Conservation (phyloP, 2,797 vertebrate genomes). For the Takifugu ocellatus region DNA sequence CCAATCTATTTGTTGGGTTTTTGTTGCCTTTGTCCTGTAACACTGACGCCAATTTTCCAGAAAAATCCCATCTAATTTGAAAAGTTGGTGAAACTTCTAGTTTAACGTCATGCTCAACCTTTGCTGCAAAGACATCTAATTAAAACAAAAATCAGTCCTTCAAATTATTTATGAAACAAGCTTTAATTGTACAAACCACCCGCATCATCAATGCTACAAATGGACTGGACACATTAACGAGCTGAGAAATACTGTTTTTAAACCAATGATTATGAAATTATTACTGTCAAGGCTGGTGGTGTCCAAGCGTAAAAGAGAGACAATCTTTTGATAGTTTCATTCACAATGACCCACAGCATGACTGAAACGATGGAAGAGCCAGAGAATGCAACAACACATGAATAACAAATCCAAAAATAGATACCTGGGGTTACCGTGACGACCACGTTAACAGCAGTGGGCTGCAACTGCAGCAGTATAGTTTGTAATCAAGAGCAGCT, state of each 20-base stretch:
- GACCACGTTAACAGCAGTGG: background rate
- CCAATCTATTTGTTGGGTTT: no score
- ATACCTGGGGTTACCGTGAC: background rate
- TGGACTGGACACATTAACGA: slow-evolving; percentile 20
- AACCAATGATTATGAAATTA: background rate
- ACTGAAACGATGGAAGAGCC: slow-evolving; percentile 31
- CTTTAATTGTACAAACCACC: slow-evolving; percentile 52
- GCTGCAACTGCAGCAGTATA: background rate
- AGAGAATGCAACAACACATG: slow-evolving; percentile 21
- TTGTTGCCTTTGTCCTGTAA: no score
- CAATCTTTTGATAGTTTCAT: no score
- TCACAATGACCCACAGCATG: no score
- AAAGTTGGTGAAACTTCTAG: no score
- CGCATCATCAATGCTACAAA: slow-evolving; percentile 22
- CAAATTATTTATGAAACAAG: slow-evolving; percentile 21
- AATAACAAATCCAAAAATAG: background rate
- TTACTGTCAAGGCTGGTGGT: no score
- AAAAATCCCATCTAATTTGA: no score
- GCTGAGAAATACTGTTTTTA: slow-evolving; percentile 19
- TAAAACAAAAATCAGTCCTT: slow-evolving; percentile 1
- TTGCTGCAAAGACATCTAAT: background rate
- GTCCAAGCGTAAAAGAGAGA: no score
- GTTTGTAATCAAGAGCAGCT: background rate
- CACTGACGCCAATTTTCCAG: no score
- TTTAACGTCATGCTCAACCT: background rate